phyloP scores from a whole-genome alignment of 2,113 vertebrate genomes.

The Proterorhinus semilunaris region DNA sequence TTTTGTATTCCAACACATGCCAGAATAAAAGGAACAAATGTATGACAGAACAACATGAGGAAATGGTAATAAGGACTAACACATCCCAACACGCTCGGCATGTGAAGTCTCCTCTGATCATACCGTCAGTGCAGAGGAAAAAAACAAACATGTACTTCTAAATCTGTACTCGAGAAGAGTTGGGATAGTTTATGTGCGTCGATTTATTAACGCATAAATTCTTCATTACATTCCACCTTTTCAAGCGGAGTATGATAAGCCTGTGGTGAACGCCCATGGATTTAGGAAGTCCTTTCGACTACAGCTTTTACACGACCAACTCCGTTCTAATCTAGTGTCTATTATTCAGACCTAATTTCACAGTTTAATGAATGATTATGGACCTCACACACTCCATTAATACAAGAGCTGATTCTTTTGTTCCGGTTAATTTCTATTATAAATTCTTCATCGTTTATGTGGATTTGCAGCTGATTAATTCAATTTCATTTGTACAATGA shows the following conservation, averaged over 20 bases:
- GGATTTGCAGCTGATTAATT: slow-evolving; percentile 6
- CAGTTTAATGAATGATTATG: slow-evolving; percentile 12
- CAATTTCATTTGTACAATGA: background rate
- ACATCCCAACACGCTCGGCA: slow-evolving; percentile 23
- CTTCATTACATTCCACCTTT: too few species aligned
- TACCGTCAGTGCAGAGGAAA: slow-evolving; percentile 4
- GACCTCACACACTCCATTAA: slow-evolving; percentile 5
- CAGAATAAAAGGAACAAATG: background rate
- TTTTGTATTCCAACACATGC: background rate
- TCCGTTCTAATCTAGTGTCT: background rate
- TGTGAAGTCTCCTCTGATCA: slow-evolving; percentile 40
- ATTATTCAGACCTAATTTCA: slow-evolving; percentile 13
- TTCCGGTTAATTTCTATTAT: slow-evolving; percentile 8
- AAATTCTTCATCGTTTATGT: slow-evolving; percentile 10
- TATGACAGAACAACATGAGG: background rate
- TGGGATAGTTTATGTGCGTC: background rate
- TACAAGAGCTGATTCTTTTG: slow-evolving; percentile 5
- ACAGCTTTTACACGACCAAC: background rate
- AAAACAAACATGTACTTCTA: background rate
- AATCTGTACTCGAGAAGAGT: slow-evolving; percentile 9
- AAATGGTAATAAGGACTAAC: background rate
- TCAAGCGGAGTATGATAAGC: too few species aligned
- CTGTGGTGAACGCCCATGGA: too few species aligned
- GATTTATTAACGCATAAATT: background rate
- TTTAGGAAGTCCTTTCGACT: background rate